phyloP scores from a whole-genome alignment of 1,140 invertebrate genomes.

The Neodiprion pinetum region DNA sequence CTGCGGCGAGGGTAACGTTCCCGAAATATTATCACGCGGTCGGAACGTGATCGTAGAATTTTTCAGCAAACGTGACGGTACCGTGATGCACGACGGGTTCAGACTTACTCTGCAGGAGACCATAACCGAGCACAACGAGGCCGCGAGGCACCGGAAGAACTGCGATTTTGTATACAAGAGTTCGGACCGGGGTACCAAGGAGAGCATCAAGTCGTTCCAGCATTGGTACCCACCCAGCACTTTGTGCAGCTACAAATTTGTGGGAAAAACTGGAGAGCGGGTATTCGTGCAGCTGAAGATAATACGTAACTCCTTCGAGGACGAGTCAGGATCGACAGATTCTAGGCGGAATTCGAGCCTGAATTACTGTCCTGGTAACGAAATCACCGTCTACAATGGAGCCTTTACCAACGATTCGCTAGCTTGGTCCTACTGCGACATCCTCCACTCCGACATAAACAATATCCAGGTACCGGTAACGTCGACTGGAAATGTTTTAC shows the following conservation, averaged over 20 bases:
- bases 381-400: slow-evolving; percentile 52
- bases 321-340: slow-evolving; percentile 26
- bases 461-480: slow-evolving; percentile 47
- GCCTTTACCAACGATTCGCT: slow-evolving; percentile 41
- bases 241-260: slow-evolving; percentile 48
- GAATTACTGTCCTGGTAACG: slow-evolving; percentile 48
- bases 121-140: slow-evolving; percentile 25
- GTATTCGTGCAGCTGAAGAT: slow-evolving; percentile 50
- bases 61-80: slow-evolving; percentile 45
- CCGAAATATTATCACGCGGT: slow-evolving; percentile 47
- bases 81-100: slow-evolving; percentile 51
- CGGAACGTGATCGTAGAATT: slow-evolving; percentile 50
- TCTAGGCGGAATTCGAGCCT: slow-evolving; percentile 37
- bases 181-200: slow-evolving; percentile 30
- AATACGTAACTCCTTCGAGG: slow-evolving; percentile 36
- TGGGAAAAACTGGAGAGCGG: slow-evolving; percentile 41
- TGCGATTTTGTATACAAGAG: slow-evolving; percentile 47
- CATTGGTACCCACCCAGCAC: slow-evolving; percentile 51
- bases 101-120: slow-evolving; percentile 48
- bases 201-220: slow-evolving; percentile 40
- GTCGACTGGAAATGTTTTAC: slow-evolving; percentile 44
- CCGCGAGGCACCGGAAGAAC: slow-evolving; percentile 25
- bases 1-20: slow-evolving; percentile 48
- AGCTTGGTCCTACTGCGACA: slow-evolving; percentile 52
- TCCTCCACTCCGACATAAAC: slow-evolving; percentile 50